These are phyloP conservation scores for Setipinna tenuifilis DNA, from an alignment of 2,797 vertebrate species.

Conservation along the genomic window DNA sequence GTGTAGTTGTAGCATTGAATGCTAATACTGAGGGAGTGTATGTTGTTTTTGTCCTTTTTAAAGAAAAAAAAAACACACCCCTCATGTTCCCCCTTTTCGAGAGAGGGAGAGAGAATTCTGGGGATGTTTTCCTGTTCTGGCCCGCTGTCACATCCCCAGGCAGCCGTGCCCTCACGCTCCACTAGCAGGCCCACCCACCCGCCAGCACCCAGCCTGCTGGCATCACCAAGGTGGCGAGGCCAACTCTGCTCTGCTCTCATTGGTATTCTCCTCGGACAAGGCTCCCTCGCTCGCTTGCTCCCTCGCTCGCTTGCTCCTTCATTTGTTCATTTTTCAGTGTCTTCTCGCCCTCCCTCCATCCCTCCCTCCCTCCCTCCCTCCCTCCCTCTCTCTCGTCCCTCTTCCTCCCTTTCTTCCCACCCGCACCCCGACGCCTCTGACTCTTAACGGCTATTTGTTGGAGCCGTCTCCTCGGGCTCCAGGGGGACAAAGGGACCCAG, in stretches of 20 bases:
- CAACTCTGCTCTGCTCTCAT: constrained; percentile 40
- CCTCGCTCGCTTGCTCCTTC: neutral
- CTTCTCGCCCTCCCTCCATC: neutral
- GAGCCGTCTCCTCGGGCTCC: constrained; percentile 68
- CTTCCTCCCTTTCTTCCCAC: neutral
- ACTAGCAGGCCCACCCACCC: neutral
- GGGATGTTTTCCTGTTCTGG: neutral
- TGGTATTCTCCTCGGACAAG: constrained; percentile 53
- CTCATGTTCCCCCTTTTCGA: neutral
- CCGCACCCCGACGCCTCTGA: constrained; percentile 54
- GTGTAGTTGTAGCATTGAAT: neutral
- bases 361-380: neutral
- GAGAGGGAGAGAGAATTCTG: neutral
- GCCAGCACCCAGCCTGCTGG: neutral
- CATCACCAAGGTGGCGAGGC: neutral
- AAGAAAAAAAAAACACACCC: neutral
- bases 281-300: constrained; percentile 13
- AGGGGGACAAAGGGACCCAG: constrained; percentile 76
- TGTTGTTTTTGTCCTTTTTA: neutral
- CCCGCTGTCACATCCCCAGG: neutral
- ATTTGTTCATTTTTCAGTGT: neutral
- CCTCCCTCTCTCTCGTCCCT: no score
- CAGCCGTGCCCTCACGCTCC: constrained; percentile 3
- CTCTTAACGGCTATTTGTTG: constrained; percentile 78
- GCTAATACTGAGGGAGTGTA: neutral